Evolutionary conservation across 2,797 vertebrate species (phyloP), one percentile per base, ranked within the genome.

Genomic region (Aplochiton taeniatus): DNA sequence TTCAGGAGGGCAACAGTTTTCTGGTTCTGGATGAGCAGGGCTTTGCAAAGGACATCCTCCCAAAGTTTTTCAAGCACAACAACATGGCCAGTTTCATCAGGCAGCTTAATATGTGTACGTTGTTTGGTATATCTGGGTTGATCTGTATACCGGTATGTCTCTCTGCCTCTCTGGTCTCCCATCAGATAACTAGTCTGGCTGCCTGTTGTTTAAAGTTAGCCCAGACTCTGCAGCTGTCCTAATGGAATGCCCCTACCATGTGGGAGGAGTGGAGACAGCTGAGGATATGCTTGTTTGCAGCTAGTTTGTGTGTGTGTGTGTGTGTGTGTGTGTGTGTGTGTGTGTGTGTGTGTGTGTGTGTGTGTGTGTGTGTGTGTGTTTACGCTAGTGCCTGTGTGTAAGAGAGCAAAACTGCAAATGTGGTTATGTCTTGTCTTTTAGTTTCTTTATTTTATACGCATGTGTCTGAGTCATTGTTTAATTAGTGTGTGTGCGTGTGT

Each of bases 41-140:
- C 43, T 98, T 99, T 50, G 91, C 97, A 19, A 99, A 99, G 82
- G 97, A 99, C 82, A 98, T 98, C 76, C 94, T 99, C 19, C 97
- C 97, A 11, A 98, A 98, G 87, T 98, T 96, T 81, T 99, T 98
- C 89, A 99, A 99, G 85, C 97, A 99, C 91, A 99, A 97, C 87
- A 99, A 99, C 89, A 98, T 99, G 96, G 96, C 97, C 71, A 98
- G 97, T 78, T 98, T 99, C 91, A 95, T 99, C 85, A 90, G 97
- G 46, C 97, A 99, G 80, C 91, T 99, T 9, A 99, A 98, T 77
- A 99, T 99, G 96, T 99, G 97, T 99, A 91, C 94, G 94, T 92
- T 74, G 43, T 43, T 68, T 51, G 50, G 3, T 12, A 42, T 55
- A 10, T 48, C 31, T 11, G 6, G 2, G 82, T 14, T 8, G 1